Percentiles rank a stretch among this genome's conserved stretches.
Evolutionary conservation across 2,888 invertebrate species (phyloP).

Genomic region (Ctenicera cuprea): DNA sequence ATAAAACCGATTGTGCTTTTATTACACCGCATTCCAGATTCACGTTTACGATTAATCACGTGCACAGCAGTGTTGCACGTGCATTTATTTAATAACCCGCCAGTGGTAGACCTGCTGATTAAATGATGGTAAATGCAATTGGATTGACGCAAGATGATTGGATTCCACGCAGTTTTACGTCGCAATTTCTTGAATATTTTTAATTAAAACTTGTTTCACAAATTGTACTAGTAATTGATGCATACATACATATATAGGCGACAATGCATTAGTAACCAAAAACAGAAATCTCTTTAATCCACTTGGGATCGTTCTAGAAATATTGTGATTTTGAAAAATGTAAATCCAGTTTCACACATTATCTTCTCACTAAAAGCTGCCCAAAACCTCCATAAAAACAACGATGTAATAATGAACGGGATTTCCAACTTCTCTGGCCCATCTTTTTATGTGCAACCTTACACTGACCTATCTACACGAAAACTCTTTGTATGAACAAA

Average conservation of each 20-base stretch:
- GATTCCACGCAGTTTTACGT: no score
- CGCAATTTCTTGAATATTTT: no score
- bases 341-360: no score
- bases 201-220: no score
- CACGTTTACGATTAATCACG: slow-evolving; percentile 44
- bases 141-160: background rate
- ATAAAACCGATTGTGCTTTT: slow-evolving; percentile 47
- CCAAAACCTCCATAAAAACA: no score
- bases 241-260: no score
- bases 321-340: no score
- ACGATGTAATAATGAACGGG: background rate
- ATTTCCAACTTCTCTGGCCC: background rate
- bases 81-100: slow-evolving; percentile 26
- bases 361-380: no score
- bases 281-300: no score
- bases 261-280: no score
- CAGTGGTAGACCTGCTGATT: background rate
- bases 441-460: background rate
- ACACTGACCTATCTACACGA: background rate
- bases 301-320: no score
- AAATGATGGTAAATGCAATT: background rate
- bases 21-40: slow-evolving; percentile 41
- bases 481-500: background rate
- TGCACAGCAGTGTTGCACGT: slow-evolving; percentile 38
- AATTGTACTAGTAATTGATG: no score